Conservation (phyloP, 2,888 invertebrate genomes). For the Auanema sp. region DNA sequence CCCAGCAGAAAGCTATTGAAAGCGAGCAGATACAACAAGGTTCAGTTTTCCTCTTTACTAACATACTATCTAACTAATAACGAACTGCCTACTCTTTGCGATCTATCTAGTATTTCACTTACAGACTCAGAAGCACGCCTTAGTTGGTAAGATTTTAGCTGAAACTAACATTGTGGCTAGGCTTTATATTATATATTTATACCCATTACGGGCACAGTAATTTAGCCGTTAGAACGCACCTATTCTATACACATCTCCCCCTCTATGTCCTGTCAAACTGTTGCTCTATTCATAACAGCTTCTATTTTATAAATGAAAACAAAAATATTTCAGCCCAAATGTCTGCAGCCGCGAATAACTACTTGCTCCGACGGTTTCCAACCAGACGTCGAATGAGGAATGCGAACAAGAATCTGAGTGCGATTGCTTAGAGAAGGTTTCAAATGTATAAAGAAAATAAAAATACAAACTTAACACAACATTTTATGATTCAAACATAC, state of each 20-base stretch:
- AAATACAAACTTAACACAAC: constrained; percentile 1
- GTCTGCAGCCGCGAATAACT: constrained; percentile 58
- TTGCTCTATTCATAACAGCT: not conserved
- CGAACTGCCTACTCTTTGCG: not conserved
- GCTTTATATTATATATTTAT: not conserved
- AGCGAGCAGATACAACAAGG: constrained; percentile 59
- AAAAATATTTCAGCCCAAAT: constrained; percentile 54
- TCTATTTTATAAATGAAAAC: constrained; percentile 1
- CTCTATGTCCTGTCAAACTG: not conserved
- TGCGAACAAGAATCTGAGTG: not conserved
- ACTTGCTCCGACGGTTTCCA: constrained; percentile 53
- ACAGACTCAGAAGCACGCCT: not conserved
- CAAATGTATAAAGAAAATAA: not conserved
- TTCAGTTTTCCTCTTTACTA: constrained; percentile 15
- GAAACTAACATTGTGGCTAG: constrained; percentile 15
- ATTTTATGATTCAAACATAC: not conserved
- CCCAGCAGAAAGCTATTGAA: constrained; percentile 56
- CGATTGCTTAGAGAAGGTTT: not conserved
- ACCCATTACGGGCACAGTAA: not conserved
- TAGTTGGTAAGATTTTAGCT: constrained; percentile 6
- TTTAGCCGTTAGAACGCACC: no score
- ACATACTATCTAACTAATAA: not conserved
- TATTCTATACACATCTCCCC: not conserved
- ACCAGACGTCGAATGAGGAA: constrained; percentile 42
- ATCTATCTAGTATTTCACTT: not conserved